Base-by-base conservation (phyloP, 2,797 vertebrate species). In the Phalloptychus januarius region DNA sequence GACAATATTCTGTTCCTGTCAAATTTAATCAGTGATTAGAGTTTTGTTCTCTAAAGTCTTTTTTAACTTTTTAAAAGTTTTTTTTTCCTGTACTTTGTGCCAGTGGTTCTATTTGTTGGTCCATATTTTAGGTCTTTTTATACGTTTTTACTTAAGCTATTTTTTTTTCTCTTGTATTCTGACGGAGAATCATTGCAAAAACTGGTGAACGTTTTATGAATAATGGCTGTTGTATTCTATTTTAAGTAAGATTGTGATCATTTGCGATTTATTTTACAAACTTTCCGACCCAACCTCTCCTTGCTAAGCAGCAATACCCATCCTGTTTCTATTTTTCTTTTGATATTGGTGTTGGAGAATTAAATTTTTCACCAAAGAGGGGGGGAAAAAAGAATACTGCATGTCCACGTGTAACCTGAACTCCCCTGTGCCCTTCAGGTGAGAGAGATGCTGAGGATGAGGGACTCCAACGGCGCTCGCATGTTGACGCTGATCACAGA, bases 371-470 rank as follows among this genome's bases (percentile, higher is more conserved):
- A 2, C 16, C 1, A 15, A 58, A 31, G n/a, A n/a, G n/a, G n/a
- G n/a, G n/a, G n/a, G n/a, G n/a, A 33, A 33, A 42, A 2, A 52
- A 20, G 33, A n/a, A 61, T 12, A 58, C 11, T 1, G 4, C 25
- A n/a, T 44, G 38, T 46, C 16, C 50, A 70, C 11, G 2, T 2
- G 67, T 83, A 46, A 88, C 80, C 84, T 79, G 75, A 63, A 70
- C 76, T 46, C 75, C 0, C n/a, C 12, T 20, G 20, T 82, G 25
- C 61, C 79, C 56, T 31, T 42, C 93, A 99, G 97, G 98, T 99
- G 91, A 96, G 97, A 87, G 98, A 99, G 93, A 99, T 99, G 98
- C 94, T 99, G 92, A 98, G 97, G 91, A 99, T 99, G 98, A 96
- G 98, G 87, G 98, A 99, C 92, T 98, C 97, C 75, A 99, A 99